Evolutionary conservation across 2,888 invertebrate species (phyloP).

Genomic region (Caenorhabditis zanzibari): DNA sequence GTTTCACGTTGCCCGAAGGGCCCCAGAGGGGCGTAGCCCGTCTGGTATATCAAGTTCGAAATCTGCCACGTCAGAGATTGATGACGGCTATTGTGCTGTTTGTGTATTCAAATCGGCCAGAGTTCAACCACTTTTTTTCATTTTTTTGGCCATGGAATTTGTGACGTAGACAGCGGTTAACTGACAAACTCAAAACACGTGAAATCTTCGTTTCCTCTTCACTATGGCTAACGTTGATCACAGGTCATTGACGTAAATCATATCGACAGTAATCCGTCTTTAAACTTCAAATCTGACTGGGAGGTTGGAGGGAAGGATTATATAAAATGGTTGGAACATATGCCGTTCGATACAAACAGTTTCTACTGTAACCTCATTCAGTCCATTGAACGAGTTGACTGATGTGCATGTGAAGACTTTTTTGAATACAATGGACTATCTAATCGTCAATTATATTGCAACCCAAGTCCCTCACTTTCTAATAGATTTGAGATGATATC

Average conservation of each 20-base stretch:
- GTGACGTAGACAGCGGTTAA: conserved; percentile 16
- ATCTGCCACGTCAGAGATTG: conserved; percentile 21
- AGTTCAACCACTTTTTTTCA: conserved; percentile 16
- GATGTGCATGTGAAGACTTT: background rate
- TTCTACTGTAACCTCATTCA: too few relatives aligned
- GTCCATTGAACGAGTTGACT: too few relatives aligned
- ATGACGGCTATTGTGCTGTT: conserved; percentile 29
- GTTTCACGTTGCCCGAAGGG: too few relatives aligned
- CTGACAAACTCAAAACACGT: conserved; percentile 45
- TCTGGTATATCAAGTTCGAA: conserved; percentile 5
- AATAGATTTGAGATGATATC: too few relatives aligned
- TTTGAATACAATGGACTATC: too few relatives aligned
- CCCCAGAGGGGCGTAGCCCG: too few relatives aligned
- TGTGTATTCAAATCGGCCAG: conserved; percentile 26
- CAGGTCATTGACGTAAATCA: conserved; percentile 39
- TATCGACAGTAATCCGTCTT: conserved; percentile 23
- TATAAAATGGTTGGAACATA: background rate
- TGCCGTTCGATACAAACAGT: too few relatives aligned
- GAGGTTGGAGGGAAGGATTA: background rate
- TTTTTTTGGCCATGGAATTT: conserved; percentile 22
- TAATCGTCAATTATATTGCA: too few relatives aligned
- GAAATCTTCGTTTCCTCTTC: conserved; percentile 21
- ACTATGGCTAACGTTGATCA: conserved; percentile 21
- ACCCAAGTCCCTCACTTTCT: too few relatives aligned
- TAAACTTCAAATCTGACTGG: conserved; percentile 4